Evolutionary conservation across 1,140 invertebrate species (phyloP).

Genomic region (Euborellia annulipes): DNA sequence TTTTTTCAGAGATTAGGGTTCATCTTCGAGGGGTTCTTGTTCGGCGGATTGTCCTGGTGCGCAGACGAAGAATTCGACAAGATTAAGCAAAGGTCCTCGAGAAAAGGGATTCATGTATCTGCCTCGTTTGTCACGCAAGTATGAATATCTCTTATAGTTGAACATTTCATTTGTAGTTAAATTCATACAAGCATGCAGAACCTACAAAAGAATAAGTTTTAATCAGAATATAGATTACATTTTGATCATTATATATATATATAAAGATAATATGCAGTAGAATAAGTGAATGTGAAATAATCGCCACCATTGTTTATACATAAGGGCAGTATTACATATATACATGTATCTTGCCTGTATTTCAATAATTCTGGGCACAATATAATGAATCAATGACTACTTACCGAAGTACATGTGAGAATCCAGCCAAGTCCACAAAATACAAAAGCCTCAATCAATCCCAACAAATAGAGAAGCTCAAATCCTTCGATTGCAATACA

Average conservation of each 20-base stretch:
- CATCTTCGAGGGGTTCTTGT: constrained; percentile 49
- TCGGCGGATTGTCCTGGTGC: constrained; percentile 55
- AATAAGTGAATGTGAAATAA: too few species aligned
- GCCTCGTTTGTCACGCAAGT: constrained; percentile 70
- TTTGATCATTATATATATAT: constrained; percentile 1
- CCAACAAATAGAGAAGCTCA: constrained; percentile 62
- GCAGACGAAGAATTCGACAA: constrained; percentile 78
- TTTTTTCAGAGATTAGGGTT: not conserved
- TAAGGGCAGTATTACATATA: too few species aligned
- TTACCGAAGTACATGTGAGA: constrained; percentile 73
- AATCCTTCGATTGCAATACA: constrained; percentile 73
- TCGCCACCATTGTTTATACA: too few species aligned
- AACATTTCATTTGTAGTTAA: constrained; percentile 89
- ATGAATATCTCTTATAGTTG: constrained; percentile 79
- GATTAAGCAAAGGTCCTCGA: constrained; percentile 65
- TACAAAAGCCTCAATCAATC: constrained; percentile 61
- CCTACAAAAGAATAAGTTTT: constrained; percentile 33
- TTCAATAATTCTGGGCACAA: too few species aligned
- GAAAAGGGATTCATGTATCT: constrained; percentile 81
- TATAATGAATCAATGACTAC: too few species aligned
- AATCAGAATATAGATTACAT: constrained; percentile 4
- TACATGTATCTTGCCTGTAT: too few species aligned
- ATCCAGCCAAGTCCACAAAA: constrained; percentile 77
- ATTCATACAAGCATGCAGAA: constrained; percentile 76
- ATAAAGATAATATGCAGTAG: not conserved